Conservation (phyloP, 2,888 invertebrate species). For the Nebria salina region DNA sequence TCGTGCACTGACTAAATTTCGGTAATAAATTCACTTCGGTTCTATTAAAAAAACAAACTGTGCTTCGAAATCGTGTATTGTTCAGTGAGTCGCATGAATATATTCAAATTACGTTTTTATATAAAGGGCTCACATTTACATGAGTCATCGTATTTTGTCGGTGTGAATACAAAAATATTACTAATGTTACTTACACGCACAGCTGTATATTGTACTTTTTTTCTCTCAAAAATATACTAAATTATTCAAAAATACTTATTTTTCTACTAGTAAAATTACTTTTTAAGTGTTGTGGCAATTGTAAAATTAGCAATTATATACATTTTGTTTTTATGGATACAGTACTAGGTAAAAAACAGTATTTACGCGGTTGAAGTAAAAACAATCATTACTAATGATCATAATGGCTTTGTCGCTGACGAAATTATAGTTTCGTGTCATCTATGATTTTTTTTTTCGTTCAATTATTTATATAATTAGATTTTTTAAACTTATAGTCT, state of each 20-base stretch:
- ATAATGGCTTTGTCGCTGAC: slow-evolving; percentile 13
- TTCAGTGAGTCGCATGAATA: slow-evolving; percentile 41
- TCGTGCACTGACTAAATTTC: slow-evolving; percentile 24
- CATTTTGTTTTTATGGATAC: background rate
- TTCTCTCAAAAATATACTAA: background rate
- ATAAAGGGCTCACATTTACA: slow-evolving; percentile 11
- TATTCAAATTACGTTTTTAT: slow-evolving; percentile 41
- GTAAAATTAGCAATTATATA: slow-evolving; percentile 37
- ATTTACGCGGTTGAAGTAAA: slow-evolving; percentile 27
- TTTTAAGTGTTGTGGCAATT: slow-evolving; percentile 40
- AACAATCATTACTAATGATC: slow-evolving; percentile 34
- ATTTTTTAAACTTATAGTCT: background rate
- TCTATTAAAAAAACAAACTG: slow-evolving; percentile 25
- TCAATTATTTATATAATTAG: background rate
- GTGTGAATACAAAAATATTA: background rate
- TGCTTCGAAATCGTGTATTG: slow-evolving; percentile 25
- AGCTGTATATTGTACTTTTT: background rate
- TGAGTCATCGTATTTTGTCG: background rate
- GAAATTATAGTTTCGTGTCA: slow-evolving; percentile 1
- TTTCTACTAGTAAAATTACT: slow-evolving; percentile 21
- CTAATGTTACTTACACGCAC: no score
- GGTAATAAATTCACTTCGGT: slow-evolving; percentile 36
- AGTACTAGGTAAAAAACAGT: slow-evolving; percentile 6
- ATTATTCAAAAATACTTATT: no score
- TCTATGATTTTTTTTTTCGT: background rate